Base-by-base conservation (phyloP, 2,797 vertebrate species). In the Malurus splendens region DNA sequence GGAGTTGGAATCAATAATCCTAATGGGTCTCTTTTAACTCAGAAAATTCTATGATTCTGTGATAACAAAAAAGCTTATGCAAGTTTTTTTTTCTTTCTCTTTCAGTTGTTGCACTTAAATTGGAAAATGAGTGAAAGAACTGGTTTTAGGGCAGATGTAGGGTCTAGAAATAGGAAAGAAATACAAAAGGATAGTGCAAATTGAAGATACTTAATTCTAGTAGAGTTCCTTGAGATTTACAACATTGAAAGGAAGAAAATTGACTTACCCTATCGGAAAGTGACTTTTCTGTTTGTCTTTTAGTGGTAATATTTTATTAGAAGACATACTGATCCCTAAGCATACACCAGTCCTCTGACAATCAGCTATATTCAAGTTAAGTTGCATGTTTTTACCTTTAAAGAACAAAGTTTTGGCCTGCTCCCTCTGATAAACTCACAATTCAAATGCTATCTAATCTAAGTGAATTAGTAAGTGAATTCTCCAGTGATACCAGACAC, bases 381-480 rank as follows among this genome's bases (percentile, higher is more conserved):
- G 4, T 36, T 68, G 10, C 14, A 47, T 23, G 28, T 12, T 72
- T 80, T 54, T 86, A 18, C 28, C 36, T 83, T 44, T 61, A 75
- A 42, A 66, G 36, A 86, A 12, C 39, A 87, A 1, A 36, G 10
- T 72, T 61, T 74, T 56, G 51, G 10, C 28, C 20, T 72, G 7
- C 12, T 86, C 10, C 19, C 12, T 61, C 51, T 72, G 66, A 57
- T 66, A 94, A 92, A 83, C 19, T 41, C 32, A 33, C 28, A 45
- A n/a, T 62, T 84, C n/a, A 88, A 86, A 38, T 56, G 50, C 32
- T 79, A 68, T 86, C 77, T 86, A 90, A 82, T 88, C 77, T 75
- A 79, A 56, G 60, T 25, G 41, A 91, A 72, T 89, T 90, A 90
- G 44, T 82, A 54, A 50, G 36, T 78, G 62, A 87, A 85, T 83